Conservation (phyloP, 2,797 vertebrate genomes). For the Pogoniulus pusillus region DNA sequence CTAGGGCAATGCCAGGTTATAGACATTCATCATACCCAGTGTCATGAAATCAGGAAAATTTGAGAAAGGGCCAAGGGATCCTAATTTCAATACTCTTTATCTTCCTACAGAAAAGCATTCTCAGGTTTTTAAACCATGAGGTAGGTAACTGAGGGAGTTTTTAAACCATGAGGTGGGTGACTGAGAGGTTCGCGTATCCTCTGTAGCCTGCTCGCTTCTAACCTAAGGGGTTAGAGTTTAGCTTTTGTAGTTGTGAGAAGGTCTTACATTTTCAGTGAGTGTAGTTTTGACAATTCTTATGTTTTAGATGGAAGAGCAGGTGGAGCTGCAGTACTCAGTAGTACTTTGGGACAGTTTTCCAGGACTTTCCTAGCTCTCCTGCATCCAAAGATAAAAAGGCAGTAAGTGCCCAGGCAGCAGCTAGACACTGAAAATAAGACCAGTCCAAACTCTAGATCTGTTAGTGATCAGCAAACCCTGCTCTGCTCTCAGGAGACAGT, state of each 20-base stretch:
- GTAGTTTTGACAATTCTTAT: not conserved
- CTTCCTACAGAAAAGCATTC: constrained; percentile 15
- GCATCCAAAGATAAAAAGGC: not conserved
- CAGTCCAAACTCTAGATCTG: not conserved
- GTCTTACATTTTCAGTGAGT: constrained; percentile 35
- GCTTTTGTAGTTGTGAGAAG: constrained; percentile 6
- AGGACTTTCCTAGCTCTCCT: not conserved
- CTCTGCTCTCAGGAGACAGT: not conserved
- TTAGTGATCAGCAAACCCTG: not conserved
- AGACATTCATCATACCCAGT: not conserved
- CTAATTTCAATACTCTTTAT: not conserved
- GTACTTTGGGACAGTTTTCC: not conserved
- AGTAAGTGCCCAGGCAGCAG: not conserved
- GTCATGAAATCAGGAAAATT: not conserved
- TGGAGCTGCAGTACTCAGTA: not conserved
- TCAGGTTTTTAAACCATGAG: not conserved
- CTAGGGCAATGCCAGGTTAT: not conserved
- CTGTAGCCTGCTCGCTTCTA: constrained; percentile 18
- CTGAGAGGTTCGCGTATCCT: not conserved
- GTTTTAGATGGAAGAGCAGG: not conserved
- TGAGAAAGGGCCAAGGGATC: constrained; percentile 47
- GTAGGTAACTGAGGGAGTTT: not conserved
- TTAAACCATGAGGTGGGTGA: not conserved
- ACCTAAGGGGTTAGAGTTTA: not conserved
- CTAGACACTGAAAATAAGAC: not conserved